Conservation (phyloP, 2,888 invertebrate genomes). For the Mactromeris polynyma region DNA sequence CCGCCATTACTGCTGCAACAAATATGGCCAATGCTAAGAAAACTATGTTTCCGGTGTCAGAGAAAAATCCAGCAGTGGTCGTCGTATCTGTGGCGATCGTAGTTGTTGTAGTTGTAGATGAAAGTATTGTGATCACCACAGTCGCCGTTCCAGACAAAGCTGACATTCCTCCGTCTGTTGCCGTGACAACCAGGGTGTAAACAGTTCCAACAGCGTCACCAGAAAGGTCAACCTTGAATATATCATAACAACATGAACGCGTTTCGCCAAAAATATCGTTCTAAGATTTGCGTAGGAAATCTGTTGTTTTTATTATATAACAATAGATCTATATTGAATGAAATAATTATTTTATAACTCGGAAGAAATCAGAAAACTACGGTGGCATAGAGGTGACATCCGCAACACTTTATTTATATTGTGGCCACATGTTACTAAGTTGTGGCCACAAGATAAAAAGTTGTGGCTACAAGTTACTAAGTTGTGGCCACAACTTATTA, state of each 20-base stretch:
- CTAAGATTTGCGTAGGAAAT: too few species aligned
- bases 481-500: too few species aligned
- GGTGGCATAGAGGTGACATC: too few species aligned
- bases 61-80: conserved; percentile 45
- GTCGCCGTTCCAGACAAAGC: conserved; percentile 40
- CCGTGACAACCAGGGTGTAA: conserved; percentile 54
- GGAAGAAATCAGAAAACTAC: too few species aligned
- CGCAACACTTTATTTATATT: too few species aligned
- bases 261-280: too few species aligned
- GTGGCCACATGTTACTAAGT: too few species aligned
- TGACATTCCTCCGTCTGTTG: conserved; percentile 53
- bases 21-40: conserved; percentile 30
- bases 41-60: conserved; percentile 42
- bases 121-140: conserved; percentile 30
- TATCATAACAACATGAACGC: not conserved
- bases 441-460: too few species aligned
- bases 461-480: too few species aligned
- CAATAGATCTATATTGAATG: too few species aligned
- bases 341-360: too few species aligned
- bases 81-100: not conserved
- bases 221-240: conserved; percentile 51
- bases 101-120: conserved; percentile 27
- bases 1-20: conserved; percentile 20
- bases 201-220: conserved; percentile 51
- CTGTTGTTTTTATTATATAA: too few species aligned